Evolutionary conservation across 2,113 vertebrate species (phyloP).

Genomic region (Electrona antarctica): DNA sequence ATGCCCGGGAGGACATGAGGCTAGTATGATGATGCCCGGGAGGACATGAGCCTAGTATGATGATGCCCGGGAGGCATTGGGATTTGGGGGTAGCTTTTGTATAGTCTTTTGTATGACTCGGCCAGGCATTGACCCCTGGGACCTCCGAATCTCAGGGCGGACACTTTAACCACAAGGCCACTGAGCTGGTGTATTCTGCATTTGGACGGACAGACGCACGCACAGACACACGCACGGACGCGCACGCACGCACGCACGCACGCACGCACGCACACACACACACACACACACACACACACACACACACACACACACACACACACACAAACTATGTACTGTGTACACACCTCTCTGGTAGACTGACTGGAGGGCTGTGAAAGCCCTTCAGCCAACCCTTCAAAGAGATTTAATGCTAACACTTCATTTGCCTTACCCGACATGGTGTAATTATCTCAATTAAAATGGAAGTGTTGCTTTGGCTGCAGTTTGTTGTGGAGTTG

Average conservation of each 20-base stretch:
- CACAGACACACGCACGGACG: no score
- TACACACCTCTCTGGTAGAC: neutral
- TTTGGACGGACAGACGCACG: no score
- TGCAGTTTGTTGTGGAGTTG: slow-evolving; percentile 31
- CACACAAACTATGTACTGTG: no score
- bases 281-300: neutral
- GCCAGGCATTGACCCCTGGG: no score
- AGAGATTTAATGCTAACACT: slow-evolving; percentile 41
- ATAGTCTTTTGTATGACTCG: no score
- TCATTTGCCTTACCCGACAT: slow-evolving; percentile 23
- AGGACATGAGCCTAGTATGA: no score
- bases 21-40: no score
- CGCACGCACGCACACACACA: slow-evolving; percentile 1
- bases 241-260: neutral
- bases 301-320: slow-evolving; percentile 4
- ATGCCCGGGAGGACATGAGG: no score
- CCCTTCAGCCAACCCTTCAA: neutral
- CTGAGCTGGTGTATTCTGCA: neutral
- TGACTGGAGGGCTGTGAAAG: slow-evolving; percentile 17
- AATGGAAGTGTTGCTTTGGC: slow-evolving; percentile 33
- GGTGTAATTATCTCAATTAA: slow-evolving; percentile 34
- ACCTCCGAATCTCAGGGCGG: no score
- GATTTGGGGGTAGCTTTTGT: no score
- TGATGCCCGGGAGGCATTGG: no score
- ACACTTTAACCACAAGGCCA: no score